Percentiles rank a stretch among this genome's conserved stretches.
These are phyloP conservation scores for Whitmania pigra DNA, from an alignment of 1,140 invertebrate genomes.

Conservation along the genomic window DNA sequence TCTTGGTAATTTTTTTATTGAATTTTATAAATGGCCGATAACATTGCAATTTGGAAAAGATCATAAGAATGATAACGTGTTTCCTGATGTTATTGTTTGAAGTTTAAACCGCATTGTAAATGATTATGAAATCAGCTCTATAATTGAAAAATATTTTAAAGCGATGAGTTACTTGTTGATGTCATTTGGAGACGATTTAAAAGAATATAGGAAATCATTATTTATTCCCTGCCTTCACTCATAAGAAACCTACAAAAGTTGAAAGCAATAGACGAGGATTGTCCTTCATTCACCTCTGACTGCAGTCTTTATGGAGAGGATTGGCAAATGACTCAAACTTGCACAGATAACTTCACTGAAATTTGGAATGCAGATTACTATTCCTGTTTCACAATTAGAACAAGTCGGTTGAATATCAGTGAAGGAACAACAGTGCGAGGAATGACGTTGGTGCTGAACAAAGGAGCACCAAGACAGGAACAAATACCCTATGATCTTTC, in stretches of 20 bases:
- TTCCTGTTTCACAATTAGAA: not conserved
- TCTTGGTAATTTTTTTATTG: no score
- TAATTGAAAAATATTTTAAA: not conserved
- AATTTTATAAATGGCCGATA: no score
- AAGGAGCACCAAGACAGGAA: not conserved
- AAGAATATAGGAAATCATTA: no score
- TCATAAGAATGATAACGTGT: not conserved
- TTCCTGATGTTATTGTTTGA: not conserved
- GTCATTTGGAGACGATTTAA: no score
- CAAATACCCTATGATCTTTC: not conserved
- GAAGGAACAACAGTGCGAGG: not conserved
- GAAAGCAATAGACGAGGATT: not conserved
- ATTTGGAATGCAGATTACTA: slow-evolving; percentile 6
- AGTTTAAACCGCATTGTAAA: not conserved
- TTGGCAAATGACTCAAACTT: not conserved
- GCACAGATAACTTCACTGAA: not conserved
- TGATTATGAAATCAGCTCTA: not conserved
- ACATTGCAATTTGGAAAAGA: no score
- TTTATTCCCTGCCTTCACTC: not conserved
- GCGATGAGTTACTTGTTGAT: no score
- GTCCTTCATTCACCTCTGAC: not conserved
- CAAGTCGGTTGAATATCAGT: not conserved
- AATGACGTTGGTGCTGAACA: not conserved
- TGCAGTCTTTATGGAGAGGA: not conserved
- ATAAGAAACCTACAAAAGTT: not conserved